A percentile compares a stretch with the other conserved stretches of the same genome.
Conservation (phyloP, 2,888 invertebrate species). For the Oligia strigilis region DNA sequence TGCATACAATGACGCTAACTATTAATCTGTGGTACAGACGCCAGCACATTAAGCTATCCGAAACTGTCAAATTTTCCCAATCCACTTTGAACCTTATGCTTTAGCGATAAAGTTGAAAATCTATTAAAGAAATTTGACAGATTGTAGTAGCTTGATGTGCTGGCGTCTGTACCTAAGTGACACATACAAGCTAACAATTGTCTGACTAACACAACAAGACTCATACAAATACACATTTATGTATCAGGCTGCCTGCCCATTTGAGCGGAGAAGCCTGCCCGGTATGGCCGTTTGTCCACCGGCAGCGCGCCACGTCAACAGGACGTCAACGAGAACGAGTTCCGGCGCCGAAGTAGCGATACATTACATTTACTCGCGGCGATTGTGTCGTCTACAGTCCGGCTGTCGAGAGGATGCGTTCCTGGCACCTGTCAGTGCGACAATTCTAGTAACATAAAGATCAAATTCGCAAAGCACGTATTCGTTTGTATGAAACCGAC, state of each 20-base stretch:
- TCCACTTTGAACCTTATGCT: too few relatives aligned
- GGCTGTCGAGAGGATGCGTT: too few relatives aligned
- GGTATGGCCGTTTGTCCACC: not conserved
- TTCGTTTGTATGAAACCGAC: too few relatives aligned
- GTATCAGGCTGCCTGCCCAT: constrained; percentile 3
- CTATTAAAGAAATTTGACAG: too few relatives aligned
- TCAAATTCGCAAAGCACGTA: too few relatives aligned
- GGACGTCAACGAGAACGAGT: not conserved
- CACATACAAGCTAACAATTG: constrained; percentile 13
- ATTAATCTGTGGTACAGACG: not conserved
- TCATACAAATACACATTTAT: constrained; percentile 46
- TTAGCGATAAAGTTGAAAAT: too few relatives aligned
- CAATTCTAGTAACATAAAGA: too few relatives aligned
- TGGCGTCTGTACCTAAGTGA: not conserved
- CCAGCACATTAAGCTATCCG: too few relatives aligned
- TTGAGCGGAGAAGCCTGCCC: not conserved
- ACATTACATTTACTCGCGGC: not conserved
- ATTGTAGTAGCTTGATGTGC: too few relatives aligned
- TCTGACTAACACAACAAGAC: constrained; percentile 43
- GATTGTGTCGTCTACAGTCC: not conserved
- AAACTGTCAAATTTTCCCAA: too few relatives aligned
- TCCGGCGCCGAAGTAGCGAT: not conserved
- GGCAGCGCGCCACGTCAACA: not conserved
- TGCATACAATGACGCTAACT: not conserved
- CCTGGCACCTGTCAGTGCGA: too few relatives aligned